Evolutionary conservation across 2,888 invertebrate species (phyloP).

Genomic region (Melinaea marsaeus): DNA sequence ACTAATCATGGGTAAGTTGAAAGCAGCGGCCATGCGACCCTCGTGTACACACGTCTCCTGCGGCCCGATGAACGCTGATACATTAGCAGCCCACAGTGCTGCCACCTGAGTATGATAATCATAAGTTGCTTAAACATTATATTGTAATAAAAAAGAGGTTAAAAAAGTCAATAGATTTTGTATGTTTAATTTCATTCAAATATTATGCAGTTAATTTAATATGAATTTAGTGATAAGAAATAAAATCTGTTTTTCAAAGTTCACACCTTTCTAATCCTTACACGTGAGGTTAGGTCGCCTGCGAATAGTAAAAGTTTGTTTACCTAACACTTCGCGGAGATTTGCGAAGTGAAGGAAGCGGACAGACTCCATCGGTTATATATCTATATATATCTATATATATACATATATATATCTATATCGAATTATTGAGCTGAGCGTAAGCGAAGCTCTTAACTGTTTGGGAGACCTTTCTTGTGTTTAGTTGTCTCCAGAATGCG

Average conservation of each 20-base stretch:
- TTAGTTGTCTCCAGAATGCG: too few relatives aligned
- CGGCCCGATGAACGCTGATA: conserved; percentile 91
- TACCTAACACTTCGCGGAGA: background rate
- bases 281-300: background rate
- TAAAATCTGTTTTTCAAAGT: background rate
- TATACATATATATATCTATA: too few relatives aligned
- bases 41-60: conserved; percentile 94
- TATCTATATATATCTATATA: background rate
- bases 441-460: too few relatives aligned
- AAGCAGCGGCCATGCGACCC: conserved; percentile 94
- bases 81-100: conserved; percentile 87
- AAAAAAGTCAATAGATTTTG: background rate
- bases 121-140: conserved; percentile 2
- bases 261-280: conserved; percentile 2
- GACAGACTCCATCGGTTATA: background rate
- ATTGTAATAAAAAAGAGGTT: too few relatives aligned
- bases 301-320: background rate
- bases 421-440: too few relatives aligned
- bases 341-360: background rate
- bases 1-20: conserved; percentile 97
- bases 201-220: background rate
- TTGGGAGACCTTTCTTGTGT: too few relatives aligned
- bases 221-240: background rate
- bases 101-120: conserved; percentile 79
- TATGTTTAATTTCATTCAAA: background rate